Percentiles rank a stretch among this genome's conserved stretches.
Conservation (phyloP, 2,113 vertebrate genomes). For the Microcebus murinus region DNA sequence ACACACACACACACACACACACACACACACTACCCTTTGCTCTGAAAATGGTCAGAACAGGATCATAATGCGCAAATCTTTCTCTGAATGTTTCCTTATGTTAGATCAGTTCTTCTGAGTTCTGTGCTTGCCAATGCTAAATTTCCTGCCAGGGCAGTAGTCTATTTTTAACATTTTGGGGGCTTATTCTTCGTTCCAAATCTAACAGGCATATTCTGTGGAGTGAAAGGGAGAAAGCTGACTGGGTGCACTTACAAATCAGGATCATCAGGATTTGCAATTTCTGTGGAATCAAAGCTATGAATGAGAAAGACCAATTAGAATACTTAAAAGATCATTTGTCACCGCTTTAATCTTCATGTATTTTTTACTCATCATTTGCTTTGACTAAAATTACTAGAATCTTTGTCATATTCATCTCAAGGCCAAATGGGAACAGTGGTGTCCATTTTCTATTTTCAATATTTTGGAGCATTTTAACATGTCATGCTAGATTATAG, state of each 20-base stretch:
- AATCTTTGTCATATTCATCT: slow-evolving; percentile 74
- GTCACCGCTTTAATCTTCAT: slow-evolving; percentile 73
- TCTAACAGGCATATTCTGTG: slow-evolving; percentile 25
- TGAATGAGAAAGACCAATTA: slow-evolving; percentile 77
- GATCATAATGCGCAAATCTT: slow-evolving; percentile 33
- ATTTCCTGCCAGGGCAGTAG: slow-evolving; percentile 69
- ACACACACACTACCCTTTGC: background rate
- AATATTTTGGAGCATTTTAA: slow-evolving; percentile 64
- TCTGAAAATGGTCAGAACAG: slow-evolving; percentile 68
- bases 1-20: background rate
- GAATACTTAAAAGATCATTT: slow-evolving; percentile 78
- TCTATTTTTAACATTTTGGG: slow-evolving; percentile 77
- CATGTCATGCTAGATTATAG: slow-evolving; percentile 67
- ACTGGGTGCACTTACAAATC: slow-evolving; percentile 53
- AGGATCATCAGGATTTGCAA: slow-evolving; percentile 64
- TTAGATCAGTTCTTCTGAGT: slow-evolving; percentile 58
- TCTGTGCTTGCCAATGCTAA: slow-evolving; percentile 72
- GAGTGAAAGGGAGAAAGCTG: slow-evolving; percentile 64
- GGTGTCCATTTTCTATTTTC: slow-evolving; percentile 61
- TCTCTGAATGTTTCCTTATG: slow-evolving; percentile 65
- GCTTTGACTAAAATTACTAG: slow-evolving; percentile 76
- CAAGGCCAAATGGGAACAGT: slow-evolving; percentile 59
- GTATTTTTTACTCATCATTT: slow-evolving; percentile 76
- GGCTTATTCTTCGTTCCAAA: slow-evolving; percentile 65
- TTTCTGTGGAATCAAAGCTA: slow-evolving; percentile 70